Percentiles rank a stretch among this genome's conserved stretches.
Conservation (phyloP, 1,140 invertebrate species). For the Hermetia illucens region DNA sequence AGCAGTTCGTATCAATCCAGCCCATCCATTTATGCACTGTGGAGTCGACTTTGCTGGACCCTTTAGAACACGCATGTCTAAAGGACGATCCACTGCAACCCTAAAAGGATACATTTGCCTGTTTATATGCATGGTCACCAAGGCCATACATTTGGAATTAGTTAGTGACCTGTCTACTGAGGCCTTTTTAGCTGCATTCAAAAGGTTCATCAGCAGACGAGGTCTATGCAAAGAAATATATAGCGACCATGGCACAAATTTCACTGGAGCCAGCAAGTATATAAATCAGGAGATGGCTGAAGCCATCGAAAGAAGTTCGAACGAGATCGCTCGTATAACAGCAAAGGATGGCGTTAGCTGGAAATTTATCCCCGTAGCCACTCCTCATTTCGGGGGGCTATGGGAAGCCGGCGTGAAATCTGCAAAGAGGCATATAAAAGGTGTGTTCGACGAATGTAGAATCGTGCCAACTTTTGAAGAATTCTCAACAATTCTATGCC, state of each 20-base stretch:
- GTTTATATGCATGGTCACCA: conserved; percentile 17
- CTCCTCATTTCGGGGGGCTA: too few relatives aligned
- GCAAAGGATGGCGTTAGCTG: too few relatives aligned
- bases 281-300: too few relatives aligned
- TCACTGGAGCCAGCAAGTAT: conserved; percentile 18
- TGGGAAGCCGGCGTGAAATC: conserved; percentile 13
- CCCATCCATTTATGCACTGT: conserved; percentile 17
- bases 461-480: conserved; percentile 11
- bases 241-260: conserved; percentile 22
- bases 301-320: too few relatives aligned
- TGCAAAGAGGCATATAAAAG: conserved; percentile 10
- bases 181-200: conserved; percentile 19
- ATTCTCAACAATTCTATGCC: conserved; percentile 9
- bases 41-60: conserved; percentile 31
- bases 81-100: background rate
- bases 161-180: conserved; percentile 20
- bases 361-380: too few relatives aligned
- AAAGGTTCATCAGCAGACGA: conserved; percentile 18
- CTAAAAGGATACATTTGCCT: conserved; percentile 14
- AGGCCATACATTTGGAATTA: conserved; percentile 27
- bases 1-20: conserved; percentile 11
- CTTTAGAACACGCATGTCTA: conserved; percentile 12
- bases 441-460: conserved; percentile 11
- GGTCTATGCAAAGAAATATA: conserved; percentile 14
- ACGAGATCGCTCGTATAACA: too few relatives aligned